Evolutionary conservation across 2,888 invertebrate genomes (phyloP).

Genomic region (Drosophila helvetica): DNA sequence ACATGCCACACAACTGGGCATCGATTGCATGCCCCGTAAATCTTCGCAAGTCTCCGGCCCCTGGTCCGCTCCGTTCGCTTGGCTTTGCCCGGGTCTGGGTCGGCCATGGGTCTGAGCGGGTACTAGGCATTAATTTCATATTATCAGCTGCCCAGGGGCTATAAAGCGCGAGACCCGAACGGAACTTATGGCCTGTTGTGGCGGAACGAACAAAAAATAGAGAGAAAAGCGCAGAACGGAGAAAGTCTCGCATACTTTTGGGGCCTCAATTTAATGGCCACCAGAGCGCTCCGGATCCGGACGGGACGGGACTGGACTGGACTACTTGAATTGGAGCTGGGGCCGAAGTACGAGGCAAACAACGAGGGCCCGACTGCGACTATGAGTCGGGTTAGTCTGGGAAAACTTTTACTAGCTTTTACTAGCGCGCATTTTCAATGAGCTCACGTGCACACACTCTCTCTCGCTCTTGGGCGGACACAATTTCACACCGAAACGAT

Average conservation of each 20-base stretch:
- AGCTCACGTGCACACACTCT: slow-evolving; percentile 61
- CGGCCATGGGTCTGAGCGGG: background rate
- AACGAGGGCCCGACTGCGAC: slow-evolving; percentile 7
- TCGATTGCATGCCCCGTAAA: slow-evolving; percentile 75
- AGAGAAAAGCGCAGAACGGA: slow-evolving; percentile 13
- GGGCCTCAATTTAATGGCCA: slow-evolving; percentile 68
- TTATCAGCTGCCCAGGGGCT: slow-evolving; percentile 62
- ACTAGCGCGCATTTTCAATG: slow-evolving; percentile 66
- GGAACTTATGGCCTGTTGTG: slow-evolving; percentile 60
- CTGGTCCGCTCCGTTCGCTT: slow-evolving; percentile 33
- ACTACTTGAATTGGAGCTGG: slow-evolving; percentile 24
- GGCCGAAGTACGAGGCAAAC: slow-evolving; percentile 35
- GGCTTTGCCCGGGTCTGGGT: background rate
- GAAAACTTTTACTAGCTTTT: slow-evolving; percentile 68
- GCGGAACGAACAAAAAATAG: slow-evolving; percentile 1
- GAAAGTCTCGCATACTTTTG: slow-evolving; percentile 55
- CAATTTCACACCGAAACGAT: slow-evolving; percentile 76
- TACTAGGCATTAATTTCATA: slow-evolving; percentile 71
- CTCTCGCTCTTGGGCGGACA: slow-evolving; percentile 57
- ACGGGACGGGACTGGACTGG: slow-evolving; percentile 34
- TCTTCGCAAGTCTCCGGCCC: slow-evolving; percentile 54
- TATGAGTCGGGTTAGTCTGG: slow-evolving; percentile 21
- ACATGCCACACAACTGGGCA: slow-evolving; percentile 51
- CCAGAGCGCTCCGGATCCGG: slow-evolving; percentile 22
- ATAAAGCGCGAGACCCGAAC: slow-evolving; percentile 60